A percentile compares a stretch with the other conserved stretches of the same genome.
These are phyloP conservation scores for Paradoxurus hermaphroditus DNA, from an alignment of 2,113 vertebrate genomes.

Conservation along the genomic window DNA sequence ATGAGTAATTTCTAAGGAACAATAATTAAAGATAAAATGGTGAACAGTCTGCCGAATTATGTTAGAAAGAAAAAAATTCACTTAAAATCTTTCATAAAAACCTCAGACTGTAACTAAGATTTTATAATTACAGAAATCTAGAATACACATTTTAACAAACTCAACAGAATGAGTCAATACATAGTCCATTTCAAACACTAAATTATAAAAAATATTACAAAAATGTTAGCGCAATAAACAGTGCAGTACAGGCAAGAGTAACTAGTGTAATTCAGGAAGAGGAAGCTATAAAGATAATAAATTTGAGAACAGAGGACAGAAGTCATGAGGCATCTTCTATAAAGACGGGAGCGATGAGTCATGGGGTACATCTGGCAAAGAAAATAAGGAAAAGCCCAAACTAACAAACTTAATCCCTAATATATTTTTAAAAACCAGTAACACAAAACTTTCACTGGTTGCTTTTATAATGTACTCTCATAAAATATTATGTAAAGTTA, in stretches of 20 bases:
- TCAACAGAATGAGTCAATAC: conserved; percentile 1
- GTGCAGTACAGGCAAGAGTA: not conserved
- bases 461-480: not conserved
- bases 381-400: not conserved
- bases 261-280: not conserved
- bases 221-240: conserved; percentile 4
- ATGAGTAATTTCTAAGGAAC: not conserved
- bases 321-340: not conserved
- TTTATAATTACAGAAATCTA: not conserved
- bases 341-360: not conserved
- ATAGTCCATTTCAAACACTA: not conserved
- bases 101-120: conserved; percentile 15
- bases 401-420: not conserved
- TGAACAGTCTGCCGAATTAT: not conserved
- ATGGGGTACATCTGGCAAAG: not conserved
- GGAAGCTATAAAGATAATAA: not conserved
- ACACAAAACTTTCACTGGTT: not conserved
- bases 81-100: not conserved
- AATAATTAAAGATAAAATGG: not conserved
- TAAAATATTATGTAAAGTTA: not conserved
- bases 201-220: not conserved
- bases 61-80: not conserved
- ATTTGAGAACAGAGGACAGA: not conserved
- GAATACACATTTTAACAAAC: conserved; percentile 14
- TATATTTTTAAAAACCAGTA: not conserved